These are phyloP conservation scores for Coregonus clupeaformis DNA, from an alignment of 2,113 vertebrate species.

Conservation along the genomic window DNA sequence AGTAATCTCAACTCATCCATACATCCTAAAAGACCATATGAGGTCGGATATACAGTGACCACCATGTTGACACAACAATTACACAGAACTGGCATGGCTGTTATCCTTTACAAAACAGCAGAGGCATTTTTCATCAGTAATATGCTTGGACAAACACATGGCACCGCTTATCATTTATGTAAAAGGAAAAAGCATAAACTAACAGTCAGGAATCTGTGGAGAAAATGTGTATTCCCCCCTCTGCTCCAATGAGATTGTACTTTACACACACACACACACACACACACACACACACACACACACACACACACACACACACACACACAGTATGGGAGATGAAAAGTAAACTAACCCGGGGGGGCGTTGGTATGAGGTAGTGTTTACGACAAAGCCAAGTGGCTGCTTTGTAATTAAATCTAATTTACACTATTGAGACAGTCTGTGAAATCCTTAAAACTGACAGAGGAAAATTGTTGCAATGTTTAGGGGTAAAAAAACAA, in stretches of 20 bases:
- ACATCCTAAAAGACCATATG: too few relatives aligned
- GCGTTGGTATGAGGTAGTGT: slow-evolving; percentile 21
- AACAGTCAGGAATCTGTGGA: not conserved
- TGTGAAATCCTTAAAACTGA: slow-evolving; percentile 46
- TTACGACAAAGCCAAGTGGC: slow-evolving; percentile 46
- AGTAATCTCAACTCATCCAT: too few relatives aligned
- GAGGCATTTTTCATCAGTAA: slow-evolving; percentile 45
- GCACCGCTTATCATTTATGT: slow-evolving; percentile 40
- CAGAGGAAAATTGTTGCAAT: slow-evolving; percentile 63
- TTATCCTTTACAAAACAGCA: slow-evolving; percentile 40
- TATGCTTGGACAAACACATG: slow-evolving; percentile 55
- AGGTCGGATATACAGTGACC: not conserved
- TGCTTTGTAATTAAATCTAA: slow-evolving; percentile 60
- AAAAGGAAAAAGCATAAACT: slow-evolving; percentile 9
- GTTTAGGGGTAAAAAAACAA: slow-evolving; percentile 27
- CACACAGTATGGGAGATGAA: slow-evolving; percentile 34
- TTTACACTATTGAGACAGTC: slow-evolving; percentile 49
- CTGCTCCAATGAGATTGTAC: slow-evolving; percentile 15
- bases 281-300: too few relatives aligned
- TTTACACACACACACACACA: too few relatives aligned
- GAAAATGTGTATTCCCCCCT: slow-evolving; percentile 30
- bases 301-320: too few relatives aligned
- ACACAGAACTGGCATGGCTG: slow-evolving; percentile 24
- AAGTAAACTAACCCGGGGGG: slow-evolving; percentile 23
- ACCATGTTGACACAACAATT: slow-evolving; percentile 7